phyloP scores from a whole-genome alignment of 1,140 invertebrate species.

The Tyrophagus putrescentiae region DNA sequence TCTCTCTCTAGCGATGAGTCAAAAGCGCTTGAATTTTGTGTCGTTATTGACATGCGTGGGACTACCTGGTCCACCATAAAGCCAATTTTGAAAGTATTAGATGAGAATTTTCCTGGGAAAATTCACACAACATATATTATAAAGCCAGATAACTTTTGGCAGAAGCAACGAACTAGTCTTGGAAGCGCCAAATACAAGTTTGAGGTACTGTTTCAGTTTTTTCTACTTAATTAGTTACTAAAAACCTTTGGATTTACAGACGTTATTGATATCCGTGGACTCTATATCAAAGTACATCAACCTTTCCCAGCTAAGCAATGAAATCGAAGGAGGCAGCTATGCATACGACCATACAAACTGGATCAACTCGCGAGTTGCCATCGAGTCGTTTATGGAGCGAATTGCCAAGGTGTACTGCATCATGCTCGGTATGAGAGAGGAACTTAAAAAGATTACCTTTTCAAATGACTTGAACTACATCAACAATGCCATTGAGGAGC shows the following conservation, averaged over 20 bases:
- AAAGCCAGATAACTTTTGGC: conserved; percentile 98
- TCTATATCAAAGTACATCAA: conserved; percentile 80
- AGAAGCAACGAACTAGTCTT: conserved; percentile 90
- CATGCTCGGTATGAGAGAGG: conserved; percentile 61
- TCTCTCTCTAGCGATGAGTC: conserved; percentile 64
- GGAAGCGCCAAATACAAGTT: conserved; percentile 97
- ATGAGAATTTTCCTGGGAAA: conserved; percentile 71
- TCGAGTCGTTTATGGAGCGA: conserved; percentile 91
- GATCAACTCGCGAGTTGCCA: conserved; percentile 79
- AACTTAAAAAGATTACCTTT: conserved; percentile 72
- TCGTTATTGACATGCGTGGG: conserved; percentile 88
- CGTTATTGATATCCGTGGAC: conserved; percentile 86
- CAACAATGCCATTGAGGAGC: conserved; percentile 73
- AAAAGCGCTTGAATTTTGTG: conserved; percentile 72
- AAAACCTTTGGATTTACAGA: conserved; percentile 44
- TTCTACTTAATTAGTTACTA: conserved; percentile 8
- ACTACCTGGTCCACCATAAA: conserved; percentile 88
- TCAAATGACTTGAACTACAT: conserved; percentile 79
- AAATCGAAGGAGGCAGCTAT: conserved; percentile 75
- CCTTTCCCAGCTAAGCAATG: conserved; percentile 69
- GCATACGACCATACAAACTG: conserved; percentile 90
- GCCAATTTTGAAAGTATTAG: conserved; percentile 86
- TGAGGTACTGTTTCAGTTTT: conserved; percentile 50
- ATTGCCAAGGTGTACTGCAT: conserved; percentile 76
- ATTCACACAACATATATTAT: conserved; percentile 86